Conservation (phyloP, 1,140 invertebrate genomes). For the Drosophila saltans region DNA sequence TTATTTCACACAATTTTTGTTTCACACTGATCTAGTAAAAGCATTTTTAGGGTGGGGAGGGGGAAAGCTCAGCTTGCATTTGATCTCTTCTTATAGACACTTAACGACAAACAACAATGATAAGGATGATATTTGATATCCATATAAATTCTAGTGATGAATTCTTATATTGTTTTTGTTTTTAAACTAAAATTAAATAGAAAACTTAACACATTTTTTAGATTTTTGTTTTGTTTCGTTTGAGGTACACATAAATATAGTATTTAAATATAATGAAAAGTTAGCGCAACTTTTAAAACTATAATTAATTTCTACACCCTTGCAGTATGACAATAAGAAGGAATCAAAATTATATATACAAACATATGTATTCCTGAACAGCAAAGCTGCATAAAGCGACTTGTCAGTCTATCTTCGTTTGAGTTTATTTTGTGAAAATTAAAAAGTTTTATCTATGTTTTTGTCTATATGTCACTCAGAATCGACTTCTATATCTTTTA, state of each 20-base stretch:
- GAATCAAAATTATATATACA: not conserved
- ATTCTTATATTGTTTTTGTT: constrained; percentile 30
- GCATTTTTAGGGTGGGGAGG: constrained; percentile 44
- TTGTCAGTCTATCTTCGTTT: too few relatives aligned
- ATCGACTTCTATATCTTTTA: too few relatives aligned
- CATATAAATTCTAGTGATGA: constrained; percentile 68
- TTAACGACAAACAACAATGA: constrained; percentile 71
- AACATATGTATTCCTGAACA: too few relatives aligned
- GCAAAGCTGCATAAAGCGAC: too few relatives aligned
- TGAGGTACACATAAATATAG: constrained; percentile 1
- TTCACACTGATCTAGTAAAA: constrained; percentile 61
- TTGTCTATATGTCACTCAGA: too few relatives aligned
- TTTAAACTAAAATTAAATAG: constrained; percentile 14
- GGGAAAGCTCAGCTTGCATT: constrained; percentile 55
- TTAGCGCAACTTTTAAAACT: not conserved
- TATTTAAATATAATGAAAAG: constrained; percentile 1
- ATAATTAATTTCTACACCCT: not conserved
- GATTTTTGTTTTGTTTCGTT: not conserved
- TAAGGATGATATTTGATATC: constrained; percentile 81
- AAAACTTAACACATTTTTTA: constrained; percentile 5
- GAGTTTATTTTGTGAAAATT: too few relatives aligned
- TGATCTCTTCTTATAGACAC: constrained; percentile 40
- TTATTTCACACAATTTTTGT: constrained; percentile 19
- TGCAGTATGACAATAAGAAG: not conserved
- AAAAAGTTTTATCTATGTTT: too few relatives aligned